phyloP scores from a whole-genome alignment of 2,113 vertebrate genomes.

The Guaruba guarouba region DNA sequence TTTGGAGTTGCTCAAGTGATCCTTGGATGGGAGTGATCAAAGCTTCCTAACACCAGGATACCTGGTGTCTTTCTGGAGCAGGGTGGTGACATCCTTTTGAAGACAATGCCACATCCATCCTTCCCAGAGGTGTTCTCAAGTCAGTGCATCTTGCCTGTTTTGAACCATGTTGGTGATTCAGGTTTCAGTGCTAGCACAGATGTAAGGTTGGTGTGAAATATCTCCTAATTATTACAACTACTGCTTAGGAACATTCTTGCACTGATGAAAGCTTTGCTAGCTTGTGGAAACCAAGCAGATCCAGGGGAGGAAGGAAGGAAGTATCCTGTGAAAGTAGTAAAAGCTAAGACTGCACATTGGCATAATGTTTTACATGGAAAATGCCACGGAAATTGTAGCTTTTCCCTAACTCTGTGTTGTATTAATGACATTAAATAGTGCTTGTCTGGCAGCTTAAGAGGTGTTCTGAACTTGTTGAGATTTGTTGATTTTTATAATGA shows the following conservation, averaged over 20 bases:
- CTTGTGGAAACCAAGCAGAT: background rate
- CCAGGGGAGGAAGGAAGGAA: background rate
- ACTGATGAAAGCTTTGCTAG: background rate
- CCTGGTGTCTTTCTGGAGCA: rapidly evolving
- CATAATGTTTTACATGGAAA: background rate
- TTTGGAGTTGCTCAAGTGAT: background rate
- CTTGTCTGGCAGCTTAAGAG: background rate
- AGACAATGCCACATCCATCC: background rate
- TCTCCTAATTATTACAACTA: background rate
- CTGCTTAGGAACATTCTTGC: background rate
- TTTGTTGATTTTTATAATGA: conserved; percentile 37
- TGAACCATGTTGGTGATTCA: background rate
- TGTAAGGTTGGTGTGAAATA: background rate
- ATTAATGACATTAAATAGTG: background rate
- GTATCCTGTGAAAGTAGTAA: background rate
- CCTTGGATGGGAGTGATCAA: background rate
- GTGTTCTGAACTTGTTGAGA: conserved; percentile 4
- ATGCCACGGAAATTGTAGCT: background rate
- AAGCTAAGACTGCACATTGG: background rate
- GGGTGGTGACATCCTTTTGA: background rate
- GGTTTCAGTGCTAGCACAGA: background rate
- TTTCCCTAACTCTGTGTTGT: background rate
- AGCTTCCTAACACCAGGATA: background rate
- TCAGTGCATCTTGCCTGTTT: background rate
- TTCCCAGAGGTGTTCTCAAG: background rate